These are phyloP conservation scores for Globodera rostochiensis DNA, from an alignment of 1,140 invertebrate species.

Conservation along the genomic window DNA sequence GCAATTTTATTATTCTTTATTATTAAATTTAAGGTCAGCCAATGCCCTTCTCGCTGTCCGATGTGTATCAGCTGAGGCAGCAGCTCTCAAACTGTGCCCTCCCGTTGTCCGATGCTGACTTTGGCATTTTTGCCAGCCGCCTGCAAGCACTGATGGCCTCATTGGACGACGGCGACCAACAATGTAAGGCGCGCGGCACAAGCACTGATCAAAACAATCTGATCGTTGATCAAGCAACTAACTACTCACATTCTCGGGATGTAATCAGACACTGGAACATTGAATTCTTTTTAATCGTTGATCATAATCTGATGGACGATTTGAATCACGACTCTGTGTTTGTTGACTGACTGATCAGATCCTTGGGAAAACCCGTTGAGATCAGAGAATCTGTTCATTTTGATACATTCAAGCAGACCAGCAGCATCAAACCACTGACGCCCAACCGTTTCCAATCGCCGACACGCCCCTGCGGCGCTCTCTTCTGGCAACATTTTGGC, in stretches of 20 bases:
- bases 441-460: neutral
- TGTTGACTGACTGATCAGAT: neutral
- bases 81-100: neutral
- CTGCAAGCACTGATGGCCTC: neutral
- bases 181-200: too few relatives aligned
- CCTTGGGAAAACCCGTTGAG: neutral
- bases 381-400: neutral
- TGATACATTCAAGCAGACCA: neutral
- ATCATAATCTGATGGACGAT: neutral
- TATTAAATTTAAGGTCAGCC: neutral
- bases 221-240: too few relatives aligned
- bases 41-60: neutral
- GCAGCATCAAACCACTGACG: neutral
- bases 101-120: neutral
- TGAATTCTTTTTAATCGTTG: too few relatives aligned
- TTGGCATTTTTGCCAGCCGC: neutral
- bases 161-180: neutral
- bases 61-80: neutral
- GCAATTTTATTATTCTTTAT: neutral
- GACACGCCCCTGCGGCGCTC: slow-evolving; percentile 10
- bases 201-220: too few relatives aligned
- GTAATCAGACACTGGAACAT: too few relatives aligned
- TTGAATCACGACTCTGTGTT: neutral
- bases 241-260: too few relatives aligned
- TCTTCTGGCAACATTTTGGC: neutral